Evolutionary conservation across 2,113 vertebrate species (phyloP).

Genomic region (Chlamydotis undulata): DNA sequence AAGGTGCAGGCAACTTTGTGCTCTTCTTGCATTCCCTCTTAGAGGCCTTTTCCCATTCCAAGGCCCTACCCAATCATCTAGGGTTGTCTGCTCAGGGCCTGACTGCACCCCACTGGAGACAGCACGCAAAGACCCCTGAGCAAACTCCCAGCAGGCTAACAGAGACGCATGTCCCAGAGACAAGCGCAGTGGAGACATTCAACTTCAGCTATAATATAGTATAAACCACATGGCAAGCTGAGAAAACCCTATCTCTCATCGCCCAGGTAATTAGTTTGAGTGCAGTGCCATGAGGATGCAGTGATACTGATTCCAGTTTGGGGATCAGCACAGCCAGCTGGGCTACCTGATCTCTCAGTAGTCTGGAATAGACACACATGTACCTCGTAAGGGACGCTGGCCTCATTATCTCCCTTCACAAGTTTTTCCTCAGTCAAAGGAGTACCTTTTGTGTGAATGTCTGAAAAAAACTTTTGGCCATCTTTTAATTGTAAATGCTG

Average conservation of each 20-base stretch:
- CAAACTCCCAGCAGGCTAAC: not conserved
- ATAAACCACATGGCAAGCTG: not conserved
- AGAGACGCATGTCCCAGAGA: not conserved
- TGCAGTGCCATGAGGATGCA: not conserved
- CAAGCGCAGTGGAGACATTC: not conserved
- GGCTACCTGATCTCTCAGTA: not conserved
- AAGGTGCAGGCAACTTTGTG: not conserved
- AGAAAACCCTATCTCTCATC: not conserved
- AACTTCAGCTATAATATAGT: not conserved
- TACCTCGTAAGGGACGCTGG: not conserved
- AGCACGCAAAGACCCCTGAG: rapidly evolving
- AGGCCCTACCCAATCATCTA: not conserved
- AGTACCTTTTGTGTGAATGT: not conserved
- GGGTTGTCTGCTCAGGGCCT: not conserved
- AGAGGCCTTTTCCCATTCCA: not conserved
- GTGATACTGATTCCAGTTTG: not conserved
- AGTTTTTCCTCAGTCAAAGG: not conserved
- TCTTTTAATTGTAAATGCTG: not conserved
- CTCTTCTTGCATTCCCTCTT: not conserved
- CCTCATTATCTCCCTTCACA: not conserved
- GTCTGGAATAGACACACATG: not conserved
- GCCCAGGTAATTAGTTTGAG: not conserved
- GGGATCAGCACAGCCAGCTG: not conserved
- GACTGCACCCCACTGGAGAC: not conserved
- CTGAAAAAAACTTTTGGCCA: not conserved